Evolutionary conservation across 2,113 vertebrate genomes (phyloP), one percentile per base, ranked within the genome.

Genomic region (Salminus brasiliensis): DNA sequence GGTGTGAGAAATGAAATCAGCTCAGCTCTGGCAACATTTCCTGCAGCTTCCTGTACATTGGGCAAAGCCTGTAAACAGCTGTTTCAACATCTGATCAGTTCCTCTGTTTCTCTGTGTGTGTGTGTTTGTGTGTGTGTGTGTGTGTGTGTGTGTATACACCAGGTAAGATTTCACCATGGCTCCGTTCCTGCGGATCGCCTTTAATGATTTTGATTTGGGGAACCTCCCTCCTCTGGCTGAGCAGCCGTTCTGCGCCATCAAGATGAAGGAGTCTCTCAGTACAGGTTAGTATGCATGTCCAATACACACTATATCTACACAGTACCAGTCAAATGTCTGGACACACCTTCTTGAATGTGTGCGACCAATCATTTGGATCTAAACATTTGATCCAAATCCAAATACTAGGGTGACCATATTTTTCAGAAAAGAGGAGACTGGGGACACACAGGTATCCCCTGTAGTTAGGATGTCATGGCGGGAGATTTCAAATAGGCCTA

Each of bases 261-360:
- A 94, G 92, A 95, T 99, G 94, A 99, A 98, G 89, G 98, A 99
- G 90, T 94, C 96, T 0, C 86, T 98, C 87, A 95, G 81, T 86
- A 99, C 97, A 92, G 97, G 97, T 99, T 89, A 87, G 90, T 80
- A 21, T 67, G 21, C 55, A 27, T 15, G 8, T 45, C n/a, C 43
- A 15, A 41, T 3, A 25, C 2, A 21, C 25, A 2, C 12, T 23
- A 55, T 2, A 18, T 43, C 49, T 36, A 45, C 68, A 21, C 23
- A 57, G 9, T 39, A 9, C 36, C 36, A 9, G 9, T 4, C 36
- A 39, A 39, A 5, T 4, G 4, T 9, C 36, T 39, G 36, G 9
- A 4, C 4, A 9, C 4, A 39, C 36, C 36, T 9, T 39, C 9
- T 39, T 9, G 9, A 9, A 39, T 39, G n/a, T n/a, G n/a, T n/a